Conservation (phyloP, 2,797 vertebrate species). For the Leptatherina wallacei region DNA sequence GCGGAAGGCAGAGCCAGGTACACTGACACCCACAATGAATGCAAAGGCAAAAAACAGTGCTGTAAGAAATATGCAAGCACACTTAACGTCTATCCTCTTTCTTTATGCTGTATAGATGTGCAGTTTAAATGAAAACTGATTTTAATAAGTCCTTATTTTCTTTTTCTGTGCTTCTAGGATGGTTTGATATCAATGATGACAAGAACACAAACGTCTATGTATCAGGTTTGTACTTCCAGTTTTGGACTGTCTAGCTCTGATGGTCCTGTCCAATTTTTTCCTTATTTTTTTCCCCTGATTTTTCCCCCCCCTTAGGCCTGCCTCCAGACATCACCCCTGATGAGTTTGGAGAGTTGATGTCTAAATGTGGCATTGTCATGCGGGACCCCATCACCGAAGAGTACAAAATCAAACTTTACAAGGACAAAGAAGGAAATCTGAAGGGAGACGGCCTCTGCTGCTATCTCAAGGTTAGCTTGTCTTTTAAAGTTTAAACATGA, state of each 20-base stretch:
- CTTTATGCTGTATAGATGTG: neutral
- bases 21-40: neutral
- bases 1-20: conserved; percentile 91
- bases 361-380: conserved; percentile 96
- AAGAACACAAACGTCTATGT: conserved; percentile 98
- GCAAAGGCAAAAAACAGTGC: too few relatives aligned
- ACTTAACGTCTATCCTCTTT: too few relatives aligned
- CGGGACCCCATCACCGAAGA: conserved; percentile 92
- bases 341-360: conserved; percentile 93
- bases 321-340: conserved; percentile 93
- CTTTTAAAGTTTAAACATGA: neutral
- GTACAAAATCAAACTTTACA: conserved; percentile 96
- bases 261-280: neutral
- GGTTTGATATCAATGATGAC: conserved; percentile 93
- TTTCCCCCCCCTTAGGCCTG: conserved; percentile 83
- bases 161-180: conserved; percentile 81
- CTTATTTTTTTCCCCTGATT: neutral
- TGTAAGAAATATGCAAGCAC: too few relatives aligned
- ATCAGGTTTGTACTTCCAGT: conserved; percentile 84
- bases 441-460: conserved; percentile 97
- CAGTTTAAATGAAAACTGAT: neutral
- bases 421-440: conserved; percentile 93
- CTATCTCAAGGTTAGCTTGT: conserved; percentile 87
- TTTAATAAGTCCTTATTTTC: neutral
- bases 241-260: neutral